Percentiles rank a stretch among this genome's conserved stretches.
phyloP scores from a whole-genome alignment of 2,797 vertebrate species.

The Poliocrania exsul region DNA sequence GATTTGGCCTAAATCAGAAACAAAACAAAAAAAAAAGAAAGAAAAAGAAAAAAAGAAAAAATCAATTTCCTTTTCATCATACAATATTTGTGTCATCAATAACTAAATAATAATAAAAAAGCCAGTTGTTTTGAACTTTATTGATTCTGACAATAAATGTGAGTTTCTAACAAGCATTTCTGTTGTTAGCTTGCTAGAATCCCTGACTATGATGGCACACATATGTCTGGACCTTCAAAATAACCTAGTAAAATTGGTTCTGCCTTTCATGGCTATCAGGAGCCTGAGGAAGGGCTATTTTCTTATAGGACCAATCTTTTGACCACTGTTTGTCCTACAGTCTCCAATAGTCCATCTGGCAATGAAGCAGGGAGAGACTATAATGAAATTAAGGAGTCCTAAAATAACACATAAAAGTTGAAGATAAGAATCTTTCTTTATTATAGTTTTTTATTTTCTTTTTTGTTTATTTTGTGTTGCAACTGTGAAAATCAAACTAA shows the following conservation, averaged over 20 bases:
- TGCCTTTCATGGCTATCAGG: neutral
- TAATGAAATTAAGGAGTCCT: neutral
- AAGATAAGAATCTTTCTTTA: neutral
- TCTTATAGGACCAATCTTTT: neutral
- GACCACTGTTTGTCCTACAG: neutral
- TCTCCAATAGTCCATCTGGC: neutral
- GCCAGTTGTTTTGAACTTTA: neutral
- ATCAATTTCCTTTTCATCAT: neutral
- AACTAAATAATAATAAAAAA: neutral
- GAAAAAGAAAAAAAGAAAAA: no score
- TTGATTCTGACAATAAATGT: neutral
- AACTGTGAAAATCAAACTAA: neutral
- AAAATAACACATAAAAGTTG: neutral
- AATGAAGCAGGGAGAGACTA: neutral
- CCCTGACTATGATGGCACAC: neutral
- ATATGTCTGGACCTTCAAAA: neutral
- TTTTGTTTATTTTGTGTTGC: neutral
- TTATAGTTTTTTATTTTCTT: neutral
- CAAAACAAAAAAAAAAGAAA: no score
- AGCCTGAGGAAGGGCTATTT: neutral
- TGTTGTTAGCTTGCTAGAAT: neutral
- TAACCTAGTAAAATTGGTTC: neutral
- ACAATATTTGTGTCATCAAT: neutral
- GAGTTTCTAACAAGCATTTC: neutral
- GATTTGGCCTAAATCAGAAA: neutral